phyloP scores from a whole-genome alignment of 2,888 invertebrate genomes.

The Sesia bembeciformis region DNA sequence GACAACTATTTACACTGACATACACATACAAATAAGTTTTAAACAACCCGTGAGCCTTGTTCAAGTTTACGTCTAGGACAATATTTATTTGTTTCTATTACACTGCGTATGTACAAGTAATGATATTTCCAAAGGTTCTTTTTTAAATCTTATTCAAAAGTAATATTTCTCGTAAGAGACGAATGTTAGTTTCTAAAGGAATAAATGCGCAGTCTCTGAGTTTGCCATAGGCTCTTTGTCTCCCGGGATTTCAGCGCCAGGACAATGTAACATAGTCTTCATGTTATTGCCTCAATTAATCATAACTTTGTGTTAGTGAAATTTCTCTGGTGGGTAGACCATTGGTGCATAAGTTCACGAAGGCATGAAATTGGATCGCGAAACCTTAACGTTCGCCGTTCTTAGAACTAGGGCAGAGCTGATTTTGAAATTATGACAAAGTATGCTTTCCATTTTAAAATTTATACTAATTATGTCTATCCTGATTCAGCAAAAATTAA shows the following conservation, averaged over 20 bases:
- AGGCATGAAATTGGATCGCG: conserved; percentile 69
- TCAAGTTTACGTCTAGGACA: too few relatives aligned
- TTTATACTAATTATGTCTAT: not conserved
- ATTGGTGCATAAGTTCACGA: conserved; percentile 64
- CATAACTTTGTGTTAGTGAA: conserved; percentile 71
- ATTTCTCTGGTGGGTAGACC: conserved; percentile 58
- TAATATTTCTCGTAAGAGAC: conserved; percentile 4
- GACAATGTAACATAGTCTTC: conserved; percentile 50
- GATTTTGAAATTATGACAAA: conserved; percentile 35
- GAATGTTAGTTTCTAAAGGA: conserved; percentile 12
- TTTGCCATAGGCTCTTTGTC: conserved; percentile 13
- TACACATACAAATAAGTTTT: too few relatives aligned
- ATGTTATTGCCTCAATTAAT: conserved; percentile 70
- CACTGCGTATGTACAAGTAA: too few relatives aligned
- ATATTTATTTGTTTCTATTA: too few relatives aligned
- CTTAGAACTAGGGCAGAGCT: conserved; percentile 48
- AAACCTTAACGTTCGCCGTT: conserved; percentile 47
- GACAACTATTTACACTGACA: too few relatives aligned
- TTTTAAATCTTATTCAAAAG: not conserved
- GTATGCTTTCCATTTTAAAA: conserved; percentile 1
- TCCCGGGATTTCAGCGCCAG: conserved; percentile 18
- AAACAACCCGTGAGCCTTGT: too few relatives aligned
- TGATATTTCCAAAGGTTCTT: not conserved
- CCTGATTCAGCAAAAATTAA: not conserved
- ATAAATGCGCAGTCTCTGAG: conserved; percentile 8